A percentile compares a stretch with the other conserved stretches of the same genome.
These are phyloP conservation scores for Eupithecia dodoneata DNA, from an alignment of 2,888 invertebrate species.

Conservation along the genomic window DNA sequence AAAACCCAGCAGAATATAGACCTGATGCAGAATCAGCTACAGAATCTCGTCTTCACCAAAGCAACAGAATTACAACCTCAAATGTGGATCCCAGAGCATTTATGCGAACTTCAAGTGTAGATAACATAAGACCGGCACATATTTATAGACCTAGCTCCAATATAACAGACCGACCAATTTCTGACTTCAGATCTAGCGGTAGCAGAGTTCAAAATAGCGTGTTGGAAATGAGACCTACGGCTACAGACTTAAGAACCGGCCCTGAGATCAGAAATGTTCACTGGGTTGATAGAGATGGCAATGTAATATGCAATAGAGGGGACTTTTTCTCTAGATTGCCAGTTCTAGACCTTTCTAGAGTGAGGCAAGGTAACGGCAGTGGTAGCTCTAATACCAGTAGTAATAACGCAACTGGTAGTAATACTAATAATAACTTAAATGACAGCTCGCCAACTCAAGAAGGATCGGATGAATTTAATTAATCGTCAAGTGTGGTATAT, in stretches of 20 bases:
- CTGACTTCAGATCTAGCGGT: background rate
- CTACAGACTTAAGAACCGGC: background rate
- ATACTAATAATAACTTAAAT: slow-evolving; percentile 8
- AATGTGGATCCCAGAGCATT: slow-evolving; percentile 10
- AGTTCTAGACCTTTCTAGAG: slow-evolving; percentile 63
- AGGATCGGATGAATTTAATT: slow-evolving; percentile 11
- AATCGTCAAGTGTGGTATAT: background rate
- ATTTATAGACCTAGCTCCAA: background rate
- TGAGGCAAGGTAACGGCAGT: slow-evolving; percentile 47
- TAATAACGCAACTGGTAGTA: background rate
- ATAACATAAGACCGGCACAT: slow-evolving; percentile 8
- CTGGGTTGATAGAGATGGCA: slow-evolving; percentile 8
- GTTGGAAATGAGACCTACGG: background rate
- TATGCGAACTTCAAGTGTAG: slow-evolving; percentile 1
- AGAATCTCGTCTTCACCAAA: background rate
- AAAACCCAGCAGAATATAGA: slow-evolving; percentile 8
- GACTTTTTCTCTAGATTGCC: slow-evolving; percentile 54
- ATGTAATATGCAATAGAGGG: background rate
- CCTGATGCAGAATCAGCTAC: background rate
- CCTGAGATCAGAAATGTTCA: slow-evolving; percentile 5
- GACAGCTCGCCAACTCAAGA: slow-evolving; percentile 13
- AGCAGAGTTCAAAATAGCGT: slow-evolving; percentile 1
- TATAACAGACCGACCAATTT: background rate
- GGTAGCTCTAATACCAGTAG: slow-evolving; percentile 2
- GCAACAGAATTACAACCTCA: too few relatives aligned